These are phyloP conservation scores for Sesia apiformis DNA, from an alignment of 2,888 invertebrate genomes.

Conservation along the genomic window DNA sequence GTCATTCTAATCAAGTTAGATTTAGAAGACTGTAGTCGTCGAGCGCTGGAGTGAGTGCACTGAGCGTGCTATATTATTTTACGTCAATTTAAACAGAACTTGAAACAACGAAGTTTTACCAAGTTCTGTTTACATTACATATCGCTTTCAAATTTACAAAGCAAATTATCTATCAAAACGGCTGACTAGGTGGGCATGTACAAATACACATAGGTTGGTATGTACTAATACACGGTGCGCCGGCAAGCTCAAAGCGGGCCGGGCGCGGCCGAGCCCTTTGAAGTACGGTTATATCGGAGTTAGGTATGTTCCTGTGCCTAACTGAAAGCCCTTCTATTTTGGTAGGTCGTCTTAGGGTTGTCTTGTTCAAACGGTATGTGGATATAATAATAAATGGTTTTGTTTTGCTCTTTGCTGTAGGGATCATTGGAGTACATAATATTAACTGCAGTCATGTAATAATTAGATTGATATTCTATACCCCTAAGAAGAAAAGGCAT, in stretches of 20 bases:
- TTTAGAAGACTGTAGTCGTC: too few relatives aligned
- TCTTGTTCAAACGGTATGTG: neutral
- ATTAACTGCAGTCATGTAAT: too few relatives aligned
- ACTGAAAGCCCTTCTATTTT: conserved; percentile 48
- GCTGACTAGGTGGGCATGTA: neutral
- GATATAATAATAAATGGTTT: too few relatives aligned
- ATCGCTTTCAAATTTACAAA: neutral
- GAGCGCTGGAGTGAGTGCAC: too few relatives aligned
- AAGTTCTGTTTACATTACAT: neutral
- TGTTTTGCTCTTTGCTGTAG: neutral
- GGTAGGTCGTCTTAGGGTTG: conserved; percentile 36
- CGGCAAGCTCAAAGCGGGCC: conserved; percentile 45
- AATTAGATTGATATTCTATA: too few relatives aligned
- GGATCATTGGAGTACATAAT: too few relatives aligned
- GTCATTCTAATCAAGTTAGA: too few relatives aligned
- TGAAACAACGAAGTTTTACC: too few relatives aligned
- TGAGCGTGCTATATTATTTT: too few relatives aligned
- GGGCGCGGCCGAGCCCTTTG: conserved; percentile 42
- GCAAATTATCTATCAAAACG: neutral
- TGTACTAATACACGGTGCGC: conserved; percentile 22
- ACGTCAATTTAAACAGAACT: too few relatives aligned
- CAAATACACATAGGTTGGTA: conserved; percentile 4
- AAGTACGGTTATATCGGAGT: conserved; percentile 32
- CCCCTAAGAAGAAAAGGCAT: too few relatives aligned
- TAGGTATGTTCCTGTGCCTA: conserved; percentile 27